phyloP scores from a whole-genome alignment of 1,140 invertebrate species.

The Leptinotarsa defecta region DNA sequence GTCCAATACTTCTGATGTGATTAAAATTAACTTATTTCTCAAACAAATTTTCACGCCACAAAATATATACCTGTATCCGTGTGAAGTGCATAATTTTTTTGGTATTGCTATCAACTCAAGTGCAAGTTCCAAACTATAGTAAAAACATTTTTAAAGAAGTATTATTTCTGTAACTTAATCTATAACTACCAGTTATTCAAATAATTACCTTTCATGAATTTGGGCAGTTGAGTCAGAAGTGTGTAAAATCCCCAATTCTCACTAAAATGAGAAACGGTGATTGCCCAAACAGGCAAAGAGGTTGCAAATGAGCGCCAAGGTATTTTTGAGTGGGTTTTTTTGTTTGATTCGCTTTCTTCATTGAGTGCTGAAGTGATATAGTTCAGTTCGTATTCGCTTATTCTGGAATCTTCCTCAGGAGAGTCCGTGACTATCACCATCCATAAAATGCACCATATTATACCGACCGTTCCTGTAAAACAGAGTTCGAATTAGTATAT shows the following conservation, averaged over 20 bases:
- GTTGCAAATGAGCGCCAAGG: constrained; percentile 83
- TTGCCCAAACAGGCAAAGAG: constrained; percentile 88
- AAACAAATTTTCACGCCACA: too few species aligned
- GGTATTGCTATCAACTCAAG: too few species aligned
- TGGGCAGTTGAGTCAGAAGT: constrained; percentile 85
- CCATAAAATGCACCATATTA: constrained; percentile 76
- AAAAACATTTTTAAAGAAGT: too few species aligned
- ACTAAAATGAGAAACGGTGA: constrained; percentile 86
- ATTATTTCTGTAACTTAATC: too few species aligned
- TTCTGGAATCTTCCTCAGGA: constrained; percentile 76
- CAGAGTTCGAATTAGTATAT: too few species aligned
- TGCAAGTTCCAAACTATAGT: too few species aligned
- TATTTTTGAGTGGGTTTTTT: constrained; percentile 61
- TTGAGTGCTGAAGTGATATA: constrained; percentile 69
- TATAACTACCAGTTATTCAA: background rate
- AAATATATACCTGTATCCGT: too few species aligned
- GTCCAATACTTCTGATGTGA: too few species aligned
- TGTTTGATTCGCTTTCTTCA: constrained; percentile 44
- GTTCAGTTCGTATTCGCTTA: constrained; percentile 74
- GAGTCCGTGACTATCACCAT: constrained; percentile 72
- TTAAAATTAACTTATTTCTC: too few species aligned
- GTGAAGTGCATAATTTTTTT: too few species aligned
- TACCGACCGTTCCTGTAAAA: constrained; percentile 64
- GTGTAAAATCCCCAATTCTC: constrained; percentile 98
- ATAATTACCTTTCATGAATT: constrained; percentile 80